Evolutionary conservation across 1,140 invertebrate species (phyloP), one percentile per base, ranked within the genome.

Genomic region (Solen grandis): DNA sequence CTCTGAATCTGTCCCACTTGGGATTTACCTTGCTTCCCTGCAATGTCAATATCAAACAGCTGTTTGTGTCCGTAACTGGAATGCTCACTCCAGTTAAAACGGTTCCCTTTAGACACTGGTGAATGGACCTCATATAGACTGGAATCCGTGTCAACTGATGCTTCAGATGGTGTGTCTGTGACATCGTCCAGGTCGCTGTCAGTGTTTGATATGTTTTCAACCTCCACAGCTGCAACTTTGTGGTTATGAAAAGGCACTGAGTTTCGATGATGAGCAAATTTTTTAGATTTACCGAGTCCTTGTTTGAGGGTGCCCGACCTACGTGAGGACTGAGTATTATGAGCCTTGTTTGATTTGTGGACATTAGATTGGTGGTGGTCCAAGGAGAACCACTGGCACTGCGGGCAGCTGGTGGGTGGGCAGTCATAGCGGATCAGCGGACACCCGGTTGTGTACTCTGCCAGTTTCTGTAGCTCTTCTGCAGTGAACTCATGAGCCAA

Each of bases 351-450:
- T 33, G 33, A 36, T 65, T 65, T 65, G 25, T 76, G 62, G 35
- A 57, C 2, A 31, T 57, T 63, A 22, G 65, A 73, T 10, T 74
- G 83, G 57, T 52, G 19, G 35, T 46, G 5, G 36, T 50, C 22
- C 16, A n/a, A 36, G 25, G 55, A 52, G 65, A 86, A 88, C 80
- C 86, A 87, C 74, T 86, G 84, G 38, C 91, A 92, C 46, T 89
- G 86, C 5, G 89, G 87, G 78, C 91, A 91, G 31, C 88, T 83
- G 0, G 84, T 84, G 0, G 88, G 88, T 0, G 87, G 70, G 46
- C 88, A 90, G 62, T 89, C 85, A 74, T 89, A 90, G 8, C 87
- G 86, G 31, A 88, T 85, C n/a, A 92, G 70, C 1, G 90, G 87
- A 72, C 84, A 88, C 5, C 91, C 91, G 5, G 89, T 88, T 16